Conservation (phyloP, 2,113 vertebrate genomes). For the Alouatta palliata region DNA sequence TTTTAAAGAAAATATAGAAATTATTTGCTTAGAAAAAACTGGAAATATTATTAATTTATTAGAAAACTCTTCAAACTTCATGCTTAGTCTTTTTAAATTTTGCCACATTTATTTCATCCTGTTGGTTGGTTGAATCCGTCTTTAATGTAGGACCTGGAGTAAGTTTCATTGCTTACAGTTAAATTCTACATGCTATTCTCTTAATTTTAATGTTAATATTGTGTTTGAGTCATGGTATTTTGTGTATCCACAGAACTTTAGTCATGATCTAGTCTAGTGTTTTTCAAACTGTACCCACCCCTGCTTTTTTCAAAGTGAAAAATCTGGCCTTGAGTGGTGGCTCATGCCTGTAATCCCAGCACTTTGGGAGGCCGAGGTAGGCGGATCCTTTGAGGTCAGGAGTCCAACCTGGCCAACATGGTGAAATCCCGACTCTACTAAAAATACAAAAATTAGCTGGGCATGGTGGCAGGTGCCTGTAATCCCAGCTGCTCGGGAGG, state of each 20-base stretch:
- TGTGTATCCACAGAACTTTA: not conserved
- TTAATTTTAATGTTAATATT: constrained; percentile 30
- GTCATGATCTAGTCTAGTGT: not conserved
- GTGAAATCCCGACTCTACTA: too few species aligned
- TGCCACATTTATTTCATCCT: not conserved
- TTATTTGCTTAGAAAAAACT: constrained; percentile 25
- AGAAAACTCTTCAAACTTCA: not conserved
- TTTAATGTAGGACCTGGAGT: not conserved
- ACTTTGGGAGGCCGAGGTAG: too few species aligned
- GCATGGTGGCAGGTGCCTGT: too few species aligned
- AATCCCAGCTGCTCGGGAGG: too few species aligned
- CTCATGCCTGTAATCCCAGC: too few species aligned
- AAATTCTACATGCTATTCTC: not conserved
- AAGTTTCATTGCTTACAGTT: constrained; percentile 14
- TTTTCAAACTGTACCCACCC: not conserved
- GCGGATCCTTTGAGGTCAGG: too few species aligned
- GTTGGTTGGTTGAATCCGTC: not conserved
- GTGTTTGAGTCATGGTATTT: constrained; percentile 12
- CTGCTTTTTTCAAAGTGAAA: not conserved
- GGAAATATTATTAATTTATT: constrained; percentile 16
- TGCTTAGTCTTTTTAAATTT: constrained; percentile 32
- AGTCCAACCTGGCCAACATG: too few species aligned
- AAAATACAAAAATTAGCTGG: too few species aligned
- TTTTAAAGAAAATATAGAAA: constrained; percentile 23
- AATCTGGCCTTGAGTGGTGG: not conserved